phyloP scores from a whole-genome alignment of 2,113 vertebrate genomes.

The Acinonyx jubatus region DNA sequence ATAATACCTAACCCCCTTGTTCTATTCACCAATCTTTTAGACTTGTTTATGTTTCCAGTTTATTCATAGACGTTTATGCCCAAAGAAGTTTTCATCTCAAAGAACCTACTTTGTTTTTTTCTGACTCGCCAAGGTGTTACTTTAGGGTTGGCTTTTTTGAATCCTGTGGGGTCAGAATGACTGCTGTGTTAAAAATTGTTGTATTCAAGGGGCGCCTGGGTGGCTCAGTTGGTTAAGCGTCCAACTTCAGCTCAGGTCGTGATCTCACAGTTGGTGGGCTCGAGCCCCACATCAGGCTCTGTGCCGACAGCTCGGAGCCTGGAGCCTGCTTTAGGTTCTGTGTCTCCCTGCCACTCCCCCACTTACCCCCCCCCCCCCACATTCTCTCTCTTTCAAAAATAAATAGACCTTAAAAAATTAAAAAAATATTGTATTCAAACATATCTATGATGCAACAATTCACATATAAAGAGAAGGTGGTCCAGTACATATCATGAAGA shows the following conservation, averaged over 20 bases:
- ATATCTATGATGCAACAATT: background rate
- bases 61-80: background rate
- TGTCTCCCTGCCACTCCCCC: too few species aligned
- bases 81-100: slow-evolving; percentile 35
- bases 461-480: background rate
- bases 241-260: too few species aligned
- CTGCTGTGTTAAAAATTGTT: background rate
- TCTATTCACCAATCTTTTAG: background rate
- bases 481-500: background rate
- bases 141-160: background rate
- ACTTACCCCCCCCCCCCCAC: too few species aligned
- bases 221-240: too few species aligned
- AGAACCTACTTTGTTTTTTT: slow-evolving; percentile 23
- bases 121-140: background rate
- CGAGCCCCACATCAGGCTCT: too few species aligned
- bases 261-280: too few species aligned
- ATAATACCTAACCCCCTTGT: background rate
- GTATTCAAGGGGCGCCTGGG: background rate
- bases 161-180: background rate
- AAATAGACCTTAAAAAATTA: too few species aligned
- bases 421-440: background rate
- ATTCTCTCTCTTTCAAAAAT: too few species aligned
- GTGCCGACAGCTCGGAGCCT: too few species aligned
- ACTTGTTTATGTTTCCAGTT: slow-evolving; percentile 40
- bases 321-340: too few species aligned